These are phyloP conservation scores for Syritta pipiens DNA, from an alignment of 2,888 invertebrate species.

Conservation along the genomic window DNA sequence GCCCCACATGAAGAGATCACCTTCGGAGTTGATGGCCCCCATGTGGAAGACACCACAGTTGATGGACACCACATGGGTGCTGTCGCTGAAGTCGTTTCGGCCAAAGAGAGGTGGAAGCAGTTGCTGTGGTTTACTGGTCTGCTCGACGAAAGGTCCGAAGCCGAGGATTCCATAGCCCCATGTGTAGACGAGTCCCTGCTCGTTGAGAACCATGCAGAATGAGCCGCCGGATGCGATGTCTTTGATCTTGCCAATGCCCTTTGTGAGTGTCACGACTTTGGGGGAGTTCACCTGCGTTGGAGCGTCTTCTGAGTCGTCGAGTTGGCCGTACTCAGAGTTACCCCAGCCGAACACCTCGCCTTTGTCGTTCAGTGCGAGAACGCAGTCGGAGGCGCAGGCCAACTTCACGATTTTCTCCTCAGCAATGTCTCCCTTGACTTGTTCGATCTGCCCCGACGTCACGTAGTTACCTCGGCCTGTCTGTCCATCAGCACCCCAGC, in stretches of 20 bases:
- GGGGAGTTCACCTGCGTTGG: constrained; percentile 86
- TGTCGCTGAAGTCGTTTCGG: constrained; percentile 88
- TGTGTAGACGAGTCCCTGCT: constrained; percentile 89
- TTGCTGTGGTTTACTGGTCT: constrained; percentile 83
- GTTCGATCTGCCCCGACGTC: constrained; percentile 82
- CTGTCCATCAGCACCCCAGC: constrained; percentile 97
- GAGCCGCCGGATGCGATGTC: constrained; percentile 93
- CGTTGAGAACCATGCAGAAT: constrained; percentile 91
- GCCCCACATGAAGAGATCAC: constrained; percentile 96
- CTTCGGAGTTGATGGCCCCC: constrained; percentile 89
- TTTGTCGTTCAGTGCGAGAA: constrained; percentile 91
- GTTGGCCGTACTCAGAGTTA: constrained; percentile 95
- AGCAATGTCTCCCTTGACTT: constrained; percentile 89
- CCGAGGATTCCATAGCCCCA: constrained; percentile 98
- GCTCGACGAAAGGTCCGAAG: constrained; percentile 88
- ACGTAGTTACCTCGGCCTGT: constrained; percentile 88
- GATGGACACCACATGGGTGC: constrained; percentile 84
- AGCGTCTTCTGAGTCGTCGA: constrained; percentile 79
- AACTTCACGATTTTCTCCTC: constrained; percentile 90
- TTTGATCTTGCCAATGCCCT: constrained; percentile 86
- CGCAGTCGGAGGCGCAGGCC: constrained; percentile 90
- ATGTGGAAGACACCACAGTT: constrained; percentile 87
- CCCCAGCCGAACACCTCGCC: constrained; percentile 99
- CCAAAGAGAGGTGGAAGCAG: constrained; percentile 93
- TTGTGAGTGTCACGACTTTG: constrained; percentile 83